Evolutionary conservation across 2,888 invertebrate genomes (phyloP), one percentile per base, ranked within the genome.

Genomic region (Phlogophora meticulosa): DNA sequence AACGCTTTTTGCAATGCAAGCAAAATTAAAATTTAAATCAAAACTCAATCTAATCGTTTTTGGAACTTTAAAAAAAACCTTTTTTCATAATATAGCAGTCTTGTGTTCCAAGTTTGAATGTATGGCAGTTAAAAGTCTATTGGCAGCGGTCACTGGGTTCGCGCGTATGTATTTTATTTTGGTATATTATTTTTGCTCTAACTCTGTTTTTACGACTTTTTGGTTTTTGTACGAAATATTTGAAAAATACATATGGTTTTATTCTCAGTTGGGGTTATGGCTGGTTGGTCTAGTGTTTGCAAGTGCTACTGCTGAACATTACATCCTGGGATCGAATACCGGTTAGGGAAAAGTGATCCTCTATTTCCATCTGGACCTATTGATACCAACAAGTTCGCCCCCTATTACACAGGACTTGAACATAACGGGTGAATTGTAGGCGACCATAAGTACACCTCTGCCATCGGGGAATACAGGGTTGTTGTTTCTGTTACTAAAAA

Each of bases 91-190:
- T 46, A 49, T 38, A 28, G 48, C 51, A 20, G n/a, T 22, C 34
- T 51, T 61, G 48, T 49, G 60, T 78, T 72, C 76, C 32, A 66
- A 70, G 45, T 73, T 76, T 45, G 32, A 77, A 80, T 70, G 69
- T 56, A 59, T 58, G 51, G 57, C 80, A 79, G 80, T 79, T 78
- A 63, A 76, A 76, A 72, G 43, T 64, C 63, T 62, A 78, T 69
- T 72, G 62, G 61, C 51, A 75, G 46, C 51, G 28, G 40, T 7
- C 20, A 64, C 38, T 63, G 65, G 43, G 49, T 40, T 24, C 10
- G 43, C 22, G 38, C 43, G 38, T 51, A 63, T 57, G 49, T 49
- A 28, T 78, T 66, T 74, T 69, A 46, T 69, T 61, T 20, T 40
- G 32, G 28, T 4, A 40, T 70, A 40, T 62, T 57, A 10, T 74